Evolutionary conservation across 1,140 invertebrate genomes (phyloP).

Genomic region (Euschistus heros): DNA sequence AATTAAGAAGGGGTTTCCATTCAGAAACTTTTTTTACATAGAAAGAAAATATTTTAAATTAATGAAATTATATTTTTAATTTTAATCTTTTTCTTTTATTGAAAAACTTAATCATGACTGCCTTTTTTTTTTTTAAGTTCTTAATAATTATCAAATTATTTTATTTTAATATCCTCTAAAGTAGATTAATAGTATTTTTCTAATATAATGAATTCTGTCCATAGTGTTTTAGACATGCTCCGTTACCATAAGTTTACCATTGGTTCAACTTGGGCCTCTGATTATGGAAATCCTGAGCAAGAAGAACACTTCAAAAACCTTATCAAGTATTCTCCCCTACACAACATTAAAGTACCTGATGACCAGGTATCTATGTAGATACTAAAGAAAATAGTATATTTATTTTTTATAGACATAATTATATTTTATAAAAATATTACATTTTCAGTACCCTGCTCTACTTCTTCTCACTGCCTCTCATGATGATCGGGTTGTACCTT

Average conservation of each 20-base stretch:
- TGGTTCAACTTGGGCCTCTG: conserved; percentile 90
- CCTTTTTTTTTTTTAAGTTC: too few relatives aligned
- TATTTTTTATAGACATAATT: background rate
- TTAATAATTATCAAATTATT: too few relatives aligned
- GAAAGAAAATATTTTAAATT: too few relatives aligned
- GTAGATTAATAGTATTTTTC: too few relatives aligned
- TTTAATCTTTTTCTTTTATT: too few relatives aligned
- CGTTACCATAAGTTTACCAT: conserved; percentile 95
- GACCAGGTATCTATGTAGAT: conserved; percentile 32
- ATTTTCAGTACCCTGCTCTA: conserved; percentile 75
- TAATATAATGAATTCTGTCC: too few relatives aligned
- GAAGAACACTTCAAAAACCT: conserved; percentile 80
- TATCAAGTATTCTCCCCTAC: conserved; percentile 87
- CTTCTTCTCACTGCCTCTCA: conserved; percentile 92
- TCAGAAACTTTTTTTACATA: too few relatives aligned
- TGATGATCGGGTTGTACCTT: conserved; percentile 92
- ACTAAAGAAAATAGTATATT: background rate
- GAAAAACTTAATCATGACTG: too few relatives aligned
- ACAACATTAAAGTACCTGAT: conserved; percentile 70
- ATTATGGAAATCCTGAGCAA: conserved; percentile 88
- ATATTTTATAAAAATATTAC: background rate
- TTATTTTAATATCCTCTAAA: too few relatives aligned
- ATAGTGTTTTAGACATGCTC: conserved; percentile 92
- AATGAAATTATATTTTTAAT: too few relatives aligned
- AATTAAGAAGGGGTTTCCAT: too few relatives aligned